Percentiles rank a stretch among this genome's conserved stretches.
These are phyloP conservation scores for Sclerodermus sp. DNA, from an alignment of 2,888 invertebrate genomes.

Conservation along the genomic window DNA sequence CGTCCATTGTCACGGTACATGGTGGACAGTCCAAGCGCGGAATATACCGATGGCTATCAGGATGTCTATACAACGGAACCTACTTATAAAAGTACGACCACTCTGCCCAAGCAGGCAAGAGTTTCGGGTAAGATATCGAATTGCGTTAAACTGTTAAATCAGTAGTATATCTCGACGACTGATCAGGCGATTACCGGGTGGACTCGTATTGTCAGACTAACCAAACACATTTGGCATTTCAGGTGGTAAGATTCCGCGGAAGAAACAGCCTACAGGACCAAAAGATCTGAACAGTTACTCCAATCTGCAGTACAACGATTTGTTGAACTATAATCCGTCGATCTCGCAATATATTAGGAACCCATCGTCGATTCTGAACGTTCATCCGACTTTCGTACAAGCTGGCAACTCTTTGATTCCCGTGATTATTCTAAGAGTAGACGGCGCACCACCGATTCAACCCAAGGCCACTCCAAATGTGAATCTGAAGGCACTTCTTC, in stretches of 20 bases:
- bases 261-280: constrained; percentile 19
- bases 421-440: constrained; percentile 52
- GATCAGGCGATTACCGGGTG: no score
- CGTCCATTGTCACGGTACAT: constrained; percentile 34
- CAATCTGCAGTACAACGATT: constrained; percentile 39
- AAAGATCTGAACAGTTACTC: constrained; percentile 21
- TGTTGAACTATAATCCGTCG: constrained; percentile 52
- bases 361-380: constrained; percentile 51
- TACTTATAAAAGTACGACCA: constrained; percentile 12
- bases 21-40: constrained; percentile 40
- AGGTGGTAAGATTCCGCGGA: constrained; percentile 29
- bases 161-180: no score
- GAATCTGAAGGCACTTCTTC: constrained; percentile 50
- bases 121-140: constrained; percentile 25
- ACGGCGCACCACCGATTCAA: constrained; percentile 48
- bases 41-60: constrained; percentile 27
- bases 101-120: constrained; percentile 16
- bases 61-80: constrained; percentile 21
- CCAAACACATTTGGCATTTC: constrained; percentile 35
- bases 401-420: constrained; percentile 51
- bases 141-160: no score
- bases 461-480: constrained; percentile 40
- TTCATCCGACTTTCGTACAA: constrained; percentile 53
- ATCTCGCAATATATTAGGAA: constrained; percentile 52
- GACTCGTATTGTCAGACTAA: no score